These are phyloP conservation scores for Drosophila kuntzei DNA, from an alignment of 2,888 invertebrate species.

Conservation along the genomic window DNA sequence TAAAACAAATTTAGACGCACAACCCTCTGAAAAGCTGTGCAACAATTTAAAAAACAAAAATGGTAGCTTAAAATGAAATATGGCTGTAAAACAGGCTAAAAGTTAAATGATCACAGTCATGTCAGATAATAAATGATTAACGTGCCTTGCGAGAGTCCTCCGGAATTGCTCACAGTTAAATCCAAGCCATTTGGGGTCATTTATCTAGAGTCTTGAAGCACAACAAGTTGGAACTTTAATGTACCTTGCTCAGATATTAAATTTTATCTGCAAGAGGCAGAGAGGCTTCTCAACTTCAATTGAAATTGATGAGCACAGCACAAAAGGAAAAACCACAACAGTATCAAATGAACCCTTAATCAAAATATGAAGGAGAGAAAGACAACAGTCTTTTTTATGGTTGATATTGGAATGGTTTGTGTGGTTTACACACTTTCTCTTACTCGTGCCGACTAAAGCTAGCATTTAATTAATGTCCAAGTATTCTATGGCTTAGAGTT, in stretches of 20 bases:
- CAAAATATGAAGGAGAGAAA: not conserved
- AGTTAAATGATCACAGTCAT: constrained; percentile 78
- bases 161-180: constrained; percentile 16
- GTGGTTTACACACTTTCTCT: not conserved
- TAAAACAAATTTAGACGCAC: constrained; percentile 59
- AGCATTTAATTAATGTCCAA: constrained; percentile 5
- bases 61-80: constrained; percentile 65
- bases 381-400: not conserved
- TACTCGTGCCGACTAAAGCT: not conserved
- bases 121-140: constrained; percentile 82
- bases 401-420: not conserved
- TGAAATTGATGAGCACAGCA: constrained; percentile 66
- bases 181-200: constrained; percentile 54
- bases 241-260: constrained; percentile 14
- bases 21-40: constrained; percentile 18
- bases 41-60: constrained; percentile 45
- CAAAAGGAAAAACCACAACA: constrained; percentile 1
- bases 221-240: constrained; percentile 26
- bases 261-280: constrained; percentile 11
- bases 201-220: constrained; percentile 43
- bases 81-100: constrained; percentile 56
- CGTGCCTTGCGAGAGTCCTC: constrained; percentile 40
- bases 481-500: not conserved
- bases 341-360: constrained; percentile 13
- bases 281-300: constrained; percentile 32